Conservation (phyloP, 2,888 invertebrate genomes). For the Eucera pruinosa region DNA sequence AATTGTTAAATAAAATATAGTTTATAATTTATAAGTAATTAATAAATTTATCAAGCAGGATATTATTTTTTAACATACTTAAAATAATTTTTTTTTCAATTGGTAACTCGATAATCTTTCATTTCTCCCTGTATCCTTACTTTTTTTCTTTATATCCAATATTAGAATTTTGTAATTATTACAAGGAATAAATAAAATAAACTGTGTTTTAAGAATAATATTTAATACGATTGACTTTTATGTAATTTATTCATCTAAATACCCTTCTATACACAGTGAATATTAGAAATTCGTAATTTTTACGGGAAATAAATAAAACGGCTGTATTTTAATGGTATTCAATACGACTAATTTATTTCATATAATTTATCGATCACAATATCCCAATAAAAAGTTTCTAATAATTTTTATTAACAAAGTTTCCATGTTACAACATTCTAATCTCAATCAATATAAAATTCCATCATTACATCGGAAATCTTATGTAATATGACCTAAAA, state of each 20-base stretch:
- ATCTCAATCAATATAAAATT: neutral
- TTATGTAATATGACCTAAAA: slow-evolving; percentile 1
- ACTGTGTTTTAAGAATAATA: too few relatives aligned
- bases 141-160: too few relatives aligned
- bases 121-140: neutral
- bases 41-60: neutral
- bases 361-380: slow-evolving; percentile 7
- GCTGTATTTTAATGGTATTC: too few relatives aligned
- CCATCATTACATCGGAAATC: neutral
- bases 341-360: too few relatives aligned
- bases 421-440: neutral
- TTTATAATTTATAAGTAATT: neutral
- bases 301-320: neutral
- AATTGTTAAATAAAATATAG: neutral
- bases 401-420: neutral
- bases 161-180: too few relatives aligned
- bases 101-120: neutral
- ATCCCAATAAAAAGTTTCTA: neutral
- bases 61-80: neutral
- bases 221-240: too few relatives aligned
- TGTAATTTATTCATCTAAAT: too few relatives aligned
- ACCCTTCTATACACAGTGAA: neutral
- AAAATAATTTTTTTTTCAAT: neutral
- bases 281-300: neutral
- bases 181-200: too few relatives aligned